A percentile compares a stretch with the other conserved stretches of the same genome.
Evolutionary conservation across 2,797 vertebrate species (phyloP).

Genomic region (Gadopsis marmoratus): DNA sequence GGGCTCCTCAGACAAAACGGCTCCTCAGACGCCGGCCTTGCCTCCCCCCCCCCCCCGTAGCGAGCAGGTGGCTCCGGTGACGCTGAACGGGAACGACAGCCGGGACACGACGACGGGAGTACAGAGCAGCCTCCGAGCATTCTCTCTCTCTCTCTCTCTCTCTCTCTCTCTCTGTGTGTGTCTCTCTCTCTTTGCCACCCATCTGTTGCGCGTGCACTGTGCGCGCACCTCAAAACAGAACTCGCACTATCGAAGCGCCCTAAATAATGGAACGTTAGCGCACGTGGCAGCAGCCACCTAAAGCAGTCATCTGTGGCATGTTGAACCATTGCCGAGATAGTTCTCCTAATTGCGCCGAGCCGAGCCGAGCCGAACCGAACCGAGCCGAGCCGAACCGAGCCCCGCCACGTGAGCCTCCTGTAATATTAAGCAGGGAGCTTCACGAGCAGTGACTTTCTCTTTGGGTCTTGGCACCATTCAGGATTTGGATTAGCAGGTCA

Average conservation of each 20-base stretch:
- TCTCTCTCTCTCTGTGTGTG: neutral
- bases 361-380: neutral
- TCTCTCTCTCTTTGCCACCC: slow-evolving; percentile 49
- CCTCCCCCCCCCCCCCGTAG: slow-evolving; percentile 20
- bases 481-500: slow-evolving; percentile 47
- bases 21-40: slow-evolving; percentile 36
- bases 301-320: slow-evolving; percentile 49
- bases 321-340: slow-evolving; percentile 30
- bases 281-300: slow-evolving; percentile 34
- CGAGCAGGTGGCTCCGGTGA: slow-evolving; percentile 81
- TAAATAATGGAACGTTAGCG: slow-evolving; percentile 39
- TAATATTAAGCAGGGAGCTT: no score
- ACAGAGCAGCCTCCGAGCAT: slow-evolving; percentile 68
- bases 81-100: slow-evolving; percentile 70
- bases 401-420: no score
- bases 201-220: slow-evolving; percentile 84
- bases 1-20: slow-evolving; percentile 6
- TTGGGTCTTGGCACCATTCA: slow-evolving; percentile 41
- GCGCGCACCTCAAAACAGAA: slow-evolving; percentile 53
- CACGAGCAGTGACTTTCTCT: slow-evolving; percentile 15
- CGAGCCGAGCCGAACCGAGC: no score
- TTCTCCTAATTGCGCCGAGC: neutral
- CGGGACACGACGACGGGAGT: slow-evolving; percentile 61
- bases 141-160: slow-evolving; percentile 16
- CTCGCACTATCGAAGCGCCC: slow-evolving; percentile 30